phyloP scores from a whole-genome alignment of 2,888 invertebrate genomes.

The Nomada lathburiana region DNA sequence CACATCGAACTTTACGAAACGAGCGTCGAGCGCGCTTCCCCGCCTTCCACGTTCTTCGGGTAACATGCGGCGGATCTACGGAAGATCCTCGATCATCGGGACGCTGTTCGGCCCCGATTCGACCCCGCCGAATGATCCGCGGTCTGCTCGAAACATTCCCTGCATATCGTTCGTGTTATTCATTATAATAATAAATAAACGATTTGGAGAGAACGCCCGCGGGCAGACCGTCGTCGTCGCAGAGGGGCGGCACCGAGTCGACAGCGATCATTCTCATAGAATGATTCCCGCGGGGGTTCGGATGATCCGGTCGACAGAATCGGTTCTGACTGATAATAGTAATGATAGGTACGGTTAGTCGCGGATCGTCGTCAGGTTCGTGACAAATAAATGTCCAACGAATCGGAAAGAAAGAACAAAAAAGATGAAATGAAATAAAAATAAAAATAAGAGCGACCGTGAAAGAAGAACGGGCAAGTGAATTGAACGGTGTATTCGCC shows the following conservation, averaged over 20 bases:
- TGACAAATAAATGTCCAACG: conserved; percentile 10
- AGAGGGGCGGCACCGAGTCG: conserved; percentile 11
- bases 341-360: conserved; percentile 14
- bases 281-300: conserved; percentile 47
- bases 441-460: not conserved
- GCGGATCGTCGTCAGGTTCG: conserved; percentile 31
- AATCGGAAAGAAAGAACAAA: conserved; percentile 8
- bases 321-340: conserved; percentile 34
- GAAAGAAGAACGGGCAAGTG: not conserved
- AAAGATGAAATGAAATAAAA: not conserved
- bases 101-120: conserved; percentile 15
- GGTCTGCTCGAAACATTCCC: conserved; percentile 25
- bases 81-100: conserved; percentile 37
- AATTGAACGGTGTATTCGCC: not conserved
- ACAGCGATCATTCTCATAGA: conserved; percentile 32
- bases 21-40: conserved; percentile 37
- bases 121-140: conserved; percentile 8
- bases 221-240: no score
- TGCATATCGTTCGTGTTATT: not conserved
- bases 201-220: no score
- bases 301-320: conserved; percentile 51
- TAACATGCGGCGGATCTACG: conserved; percentile 59
- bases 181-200: no score
- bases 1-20: not conserved
- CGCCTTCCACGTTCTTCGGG: conserved; percentile 18